Conservation (phyloP, 1,140 invertebrate genomes). For the Heliothis virescens region DNA sequence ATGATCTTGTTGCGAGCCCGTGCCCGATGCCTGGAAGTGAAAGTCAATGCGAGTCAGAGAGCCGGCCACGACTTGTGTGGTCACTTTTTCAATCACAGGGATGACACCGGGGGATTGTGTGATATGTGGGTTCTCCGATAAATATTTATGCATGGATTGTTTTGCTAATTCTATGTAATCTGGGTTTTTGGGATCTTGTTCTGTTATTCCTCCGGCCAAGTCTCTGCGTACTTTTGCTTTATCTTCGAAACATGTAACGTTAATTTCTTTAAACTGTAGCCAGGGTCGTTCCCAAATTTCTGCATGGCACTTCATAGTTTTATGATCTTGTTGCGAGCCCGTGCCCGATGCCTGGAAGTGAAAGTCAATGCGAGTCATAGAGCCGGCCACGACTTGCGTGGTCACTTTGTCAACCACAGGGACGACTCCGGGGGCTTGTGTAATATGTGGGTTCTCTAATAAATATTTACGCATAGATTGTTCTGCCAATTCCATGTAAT, state of each 20-base stretch:
- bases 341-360: no score
- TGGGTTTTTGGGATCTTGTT: background rate
- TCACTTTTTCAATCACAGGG: background rate
- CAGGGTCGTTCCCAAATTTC: no score
- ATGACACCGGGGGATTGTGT: background rate
- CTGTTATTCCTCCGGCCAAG: no score
- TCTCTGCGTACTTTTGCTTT: no score
- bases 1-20: no score
- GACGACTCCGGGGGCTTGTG: no score
- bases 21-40: background rate
- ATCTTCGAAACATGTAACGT: background rate
- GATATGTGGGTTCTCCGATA: background rate
- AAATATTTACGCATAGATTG: slow-evolving; percentile 59
- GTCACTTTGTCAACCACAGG: no score
- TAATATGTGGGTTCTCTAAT: slow-evolving; percentile 41
- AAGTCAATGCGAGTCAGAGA: background rate
- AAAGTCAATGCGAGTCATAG: no score
- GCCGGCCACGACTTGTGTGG: background rate
- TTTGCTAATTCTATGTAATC: background rate
- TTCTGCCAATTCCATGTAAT: background rate
- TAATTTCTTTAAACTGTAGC: no score
- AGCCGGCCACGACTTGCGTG: no score
- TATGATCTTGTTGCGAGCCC: no score
- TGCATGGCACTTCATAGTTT: no score
- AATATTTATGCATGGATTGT: slow-evolving; percentile 5